Evolutionary conservation across 35 echinoderm and acorn worm species (phyloP).

Genomic region (Patiria miniata): DNA sequence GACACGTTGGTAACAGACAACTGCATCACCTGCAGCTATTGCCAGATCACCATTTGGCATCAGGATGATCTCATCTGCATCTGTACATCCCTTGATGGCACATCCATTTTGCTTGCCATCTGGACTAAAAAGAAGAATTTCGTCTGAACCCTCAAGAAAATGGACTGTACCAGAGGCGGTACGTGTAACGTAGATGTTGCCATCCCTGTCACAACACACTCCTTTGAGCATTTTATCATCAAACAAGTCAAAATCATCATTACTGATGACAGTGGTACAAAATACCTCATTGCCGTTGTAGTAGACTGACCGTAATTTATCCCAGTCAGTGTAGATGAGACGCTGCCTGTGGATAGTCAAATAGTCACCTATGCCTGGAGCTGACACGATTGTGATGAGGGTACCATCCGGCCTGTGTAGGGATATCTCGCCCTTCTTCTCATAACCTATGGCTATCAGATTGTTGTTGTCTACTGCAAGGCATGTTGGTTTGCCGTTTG

Average conservation of each 20-base stretch:
- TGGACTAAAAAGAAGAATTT: not conserved
- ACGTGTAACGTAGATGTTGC: not conserved
- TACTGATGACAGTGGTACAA: too few relatives aligned
- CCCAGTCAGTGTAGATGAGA: not conserved
- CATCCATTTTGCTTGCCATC: not conserved
- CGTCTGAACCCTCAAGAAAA: not conserved
- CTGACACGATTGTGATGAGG: not conserved
- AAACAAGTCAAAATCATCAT: too few relatives aligned
- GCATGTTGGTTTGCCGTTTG: not conserved
- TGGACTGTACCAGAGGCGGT: not conserved
- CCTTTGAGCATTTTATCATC: too few relatives aligned
- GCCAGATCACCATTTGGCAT: not conserved
- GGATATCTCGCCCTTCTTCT: not conserved
- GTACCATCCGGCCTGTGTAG: not conserved
- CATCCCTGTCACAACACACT: not conserved
- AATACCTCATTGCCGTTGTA: not conserved
- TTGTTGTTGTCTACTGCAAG: not conserved
- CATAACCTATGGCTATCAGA: slow-evolving; percentile 7
- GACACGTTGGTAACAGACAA: not conserved
- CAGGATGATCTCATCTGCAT: not conserved
- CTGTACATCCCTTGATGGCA: not conserved
- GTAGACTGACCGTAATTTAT: not conserved
- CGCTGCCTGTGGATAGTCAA: too few relatives aligned
- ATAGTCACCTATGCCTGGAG: not conserved
- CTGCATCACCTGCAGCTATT: not conserved